These are phyloP conservation scores for Myotis daubentonii DNA, from an alignment of 2,797 vertebrate species.

Conservation along the genomic window DNA sequence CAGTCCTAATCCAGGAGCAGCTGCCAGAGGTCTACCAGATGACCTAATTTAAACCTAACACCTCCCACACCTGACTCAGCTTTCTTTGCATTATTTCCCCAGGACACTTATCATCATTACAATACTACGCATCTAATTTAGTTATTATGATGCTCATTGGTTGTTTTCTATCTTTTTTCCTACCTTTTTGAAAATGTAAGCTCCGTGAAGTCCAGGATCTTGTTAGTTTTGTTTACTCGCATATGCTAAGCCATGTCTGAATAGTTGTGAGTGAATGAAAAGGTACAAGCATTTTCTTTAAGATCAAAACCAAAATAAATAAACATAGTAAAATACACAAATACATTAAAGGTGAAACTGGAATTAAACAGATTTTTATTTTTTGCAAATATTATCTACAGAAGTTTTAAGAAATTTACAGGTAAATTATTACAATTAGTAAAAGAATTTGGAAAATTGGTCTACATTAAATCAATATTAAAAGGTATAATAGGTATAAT, in stretches of 20 bases:
- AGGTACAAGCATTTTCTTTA: neutral
- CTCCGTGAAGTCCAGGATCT: neutral
- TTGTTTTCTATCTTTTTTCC: neutral
- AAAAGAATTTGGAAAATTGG: neutral
- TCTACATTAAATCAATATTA: neutral
- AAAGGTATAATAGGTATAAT: neutral
- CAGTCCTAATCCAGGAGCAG: too few relatives aligned
- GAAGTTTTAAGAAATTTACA: neutral
- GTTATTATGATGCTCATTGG: too few relatives aligned
- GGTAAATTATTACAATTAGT: neutral
- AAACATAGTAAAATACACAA: neutral
- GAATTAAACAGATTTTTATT: neutral
- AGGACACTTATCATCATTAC: neutral
- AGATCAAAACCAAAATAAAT: neutral
- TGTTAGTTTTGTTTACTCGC: neutral
- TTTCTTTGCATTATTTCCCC: neutral
- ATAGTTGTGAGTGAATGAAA: neutral
- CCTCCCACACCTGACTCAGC: neutral
- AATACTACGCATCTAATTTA: accelerated
- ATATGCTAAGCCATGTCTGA: neutral
- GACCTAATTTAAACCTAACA: neutral
- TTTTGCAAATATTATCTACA: neutral
- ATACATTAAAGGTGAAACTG: neutral
- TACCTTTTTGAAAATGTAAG: neutral
- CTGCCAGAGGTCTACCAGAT: neutral